Base-by-base conservation (phyloP, 2,888 invertebrate species). In the Liopterus haemorrhoidalis region DNA sequence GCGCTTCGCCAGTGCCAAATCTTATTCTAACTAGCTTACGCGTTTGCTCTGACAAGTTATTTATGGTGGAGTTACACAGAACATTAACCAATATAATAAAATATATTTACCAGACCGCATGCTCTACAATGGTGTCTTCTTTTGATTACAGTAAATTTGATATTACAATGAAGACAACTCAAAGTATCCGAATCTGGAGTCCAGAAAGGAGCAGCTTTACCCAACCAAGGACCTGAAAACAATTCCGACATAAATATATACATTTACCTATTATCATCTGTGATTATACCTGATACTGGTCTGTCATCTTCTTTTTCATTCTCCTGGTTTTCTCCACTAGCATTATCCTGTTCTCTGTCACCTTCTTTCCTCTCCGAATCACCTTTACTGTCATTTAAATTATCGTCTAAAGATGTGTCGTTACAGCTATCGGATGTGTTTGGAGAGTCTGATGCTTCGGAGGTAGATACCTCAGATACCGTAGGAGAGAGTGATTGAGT, bases 121-220 rank as follows among this genome's bases (percentile, higher is more conserved):
- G 88, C 87, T 40, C 91, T 72, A 62, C 91, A 92, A 67, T 92
- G 91, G 68, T 93, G 92, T 24, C 91, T 72, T 30, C 90, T 73
- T 63, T 83, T 85, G 37, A 90, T 76, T 51, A 91, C 76, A 1
- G 84, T 88, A 65, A 91, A 93, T 65, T 81, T 84, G 32, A 74
- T 67, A 49, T 82, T 80, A 63, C 92, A 92, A 53, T 85, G 79
- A 81, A 91, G 83, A 62, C 92, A 92, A 50, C 72, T 73, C n/a
- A 75, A 71, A 4, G 89, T 85, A 55, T 86, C 85, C 3, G 79
- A 73, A 65, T 93, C 92, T 0, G 90, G 90, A 39, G 92, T 80
- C 92, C 92, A 92, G 57, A 82, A 76, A 0, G 91, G 91, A 9
- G 85, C 82, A 42, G 82, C 75, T 60, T 81, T 80, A 1, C 89